Conservation (phyloP, 2,797 vertebrate genomes). For the Silurus aristotelis region DNA sequence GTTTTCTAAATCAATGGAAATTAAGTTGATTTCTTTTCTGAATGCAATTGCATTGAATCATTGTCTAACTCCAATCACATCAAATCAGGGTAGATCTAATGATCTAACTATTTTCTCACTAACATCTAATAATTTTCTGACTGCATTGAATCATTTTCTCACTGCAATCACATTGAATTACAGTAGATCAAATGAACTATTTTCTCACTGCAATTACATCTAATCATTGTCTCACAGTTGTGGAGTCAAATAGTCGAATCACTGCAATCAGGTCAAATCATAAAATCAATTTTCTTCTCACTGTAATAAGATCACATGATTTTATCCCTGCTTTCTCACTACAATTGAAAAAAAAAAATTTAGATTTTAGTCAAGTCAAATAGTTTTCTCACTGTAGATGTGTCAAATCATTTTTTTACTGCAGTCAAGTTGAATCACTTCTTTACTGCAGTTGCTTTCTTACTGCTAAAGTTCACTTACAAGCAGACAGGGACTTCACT, state of each 20-base stretch:
- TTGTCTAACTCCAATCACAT: too few relatives aligned
- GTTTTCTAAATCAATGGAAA: too few relatives aligned
- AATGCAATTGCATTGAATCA: too few relatives aligned
- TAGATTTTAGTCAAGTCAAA: not conserved
- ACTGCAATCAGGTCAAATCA: not conserved
- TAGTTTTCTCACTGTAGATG: not conserved
- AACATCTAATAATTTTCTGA: not conserved
- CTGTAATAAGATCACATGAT: not conserved
- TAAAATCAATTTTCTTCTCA: not conserved
- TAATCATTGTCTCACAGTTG: not conserved
- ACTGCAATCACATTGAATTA: not conserved
- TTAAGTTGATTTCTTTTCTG: too few relatives aligned
- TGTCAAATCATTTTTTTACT: not conserved
- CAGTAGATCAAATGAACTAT: too few relatives aligned
- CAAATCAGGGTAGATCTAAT: too few relatives aligned
- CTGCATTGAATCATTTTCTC: not conserved
- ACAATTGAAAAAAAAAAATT: too few relatives aligned
- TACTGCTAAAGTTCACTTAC: not conserved
- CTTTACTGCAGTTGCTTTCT: not conserved
- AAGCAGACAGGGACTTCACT: not conserved
- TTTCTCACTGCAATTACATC: not conserved
- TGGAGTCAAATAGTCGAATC: too few relatives aligned
- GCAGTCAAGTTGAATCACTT: not conserved
- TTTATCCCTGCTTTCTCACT: not conserved
- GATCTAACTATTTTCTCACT: not conserved